phyloP scores from a whole-genome alignment of 2,888 invertebrate genomes.

The Tachystola acroxantha region DNA sequence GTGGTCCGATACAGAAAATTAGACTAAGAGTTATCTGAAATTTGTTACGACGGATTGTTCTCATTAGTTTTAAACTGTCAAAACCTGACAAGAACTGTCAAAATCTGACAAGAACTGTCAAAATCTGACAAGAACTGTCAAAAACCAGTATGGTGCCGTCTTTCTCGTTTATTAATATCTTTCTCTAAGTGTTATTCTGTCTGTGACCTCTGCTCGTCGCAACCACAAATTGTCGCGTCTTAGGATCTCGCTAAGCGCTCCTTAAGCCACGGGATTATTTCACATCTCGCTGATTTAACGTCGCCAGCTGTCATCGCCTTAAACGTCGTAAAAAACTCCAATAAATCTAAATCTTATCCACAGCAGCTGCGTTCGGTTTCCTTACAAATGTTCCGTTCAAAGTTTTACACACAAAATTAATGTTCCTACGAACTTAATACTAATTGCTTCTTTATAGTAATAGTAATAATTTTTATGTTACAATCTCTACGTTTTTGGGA shows the following conservation, averaged over 20 bases:
- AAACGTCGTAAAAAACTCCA: conserved; percentile 22
- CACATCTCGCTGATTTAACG: conserved; percentile 45
- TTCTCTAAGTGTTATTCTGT: conserved; percentile 15
- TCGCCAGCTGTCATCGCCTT: conserved; percentile 60
- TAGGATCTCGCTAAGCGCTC: conserved; percentile 32
- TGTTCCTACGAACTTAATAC: background rate
- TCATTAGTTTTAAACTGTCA: no score
- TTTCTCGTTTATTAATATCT: background rate
- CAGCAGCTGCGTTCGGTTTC: conserved; percentile 23
- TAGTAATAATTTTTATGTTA: conserved; percentile 3
- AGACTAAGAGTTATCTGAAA: no score
- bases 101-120: no score
- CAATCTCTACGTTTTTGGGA: background rate
- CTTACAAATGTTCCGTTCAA: background rate
- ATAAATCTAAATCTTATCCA: conserved; percentile 9
- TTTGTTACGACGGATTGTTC: no score
- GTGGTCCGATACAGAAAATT: no score
- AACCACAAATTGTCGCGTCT: conserved; percentile 44
- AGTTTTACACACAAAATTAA: background rate
- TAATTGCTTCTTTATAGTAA: conserved; percentile 6
- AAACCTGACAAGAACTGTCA: no score
- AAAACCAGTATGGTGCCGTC: background rate
- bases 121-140: no score
- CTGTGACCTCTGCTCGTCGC: conserved; percentile 16
- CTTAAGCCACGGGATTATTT: conserved; percentile 43